Evolutionary conservation across 2,113 vertebrate species (phyloP).

Genomic region (Phylloscopus trochilus): DNA sequence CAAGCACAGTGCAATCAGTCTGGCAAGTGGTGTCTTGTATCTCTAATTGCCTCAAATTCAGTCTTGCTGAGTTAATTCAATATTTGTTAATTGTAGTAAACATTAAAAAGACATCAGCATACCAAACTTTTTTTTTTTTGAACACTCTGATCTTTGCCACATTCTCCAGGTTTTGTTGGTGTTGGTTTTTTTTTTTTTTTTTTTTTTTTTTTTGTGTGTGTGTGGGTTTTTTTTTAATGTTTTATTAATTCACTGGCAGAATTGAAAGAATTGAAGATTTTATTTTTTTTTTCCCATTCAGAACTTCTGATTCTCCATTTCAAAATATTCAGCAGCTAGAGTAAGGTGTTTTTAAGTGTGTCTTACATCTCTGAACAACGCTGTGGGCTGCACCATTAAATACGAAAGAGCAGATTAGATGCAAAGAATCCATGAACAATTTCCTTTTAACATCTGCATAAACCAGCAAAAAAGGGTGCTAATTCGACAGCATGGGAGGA

Average conservation of each 20-base stretch:
- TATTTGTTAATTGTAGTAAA: conserved; percentile 28
- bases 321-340: neutral
- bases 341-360: neutral
- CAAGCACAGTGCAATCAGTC: neutral
- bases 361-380: neutral
- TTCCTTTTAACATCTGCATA: neutral
- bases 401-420: neutral
- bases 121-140: neutral
- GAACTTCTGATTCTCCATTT: neutral
- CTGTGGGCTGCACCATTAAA: neutral
- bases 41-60: neutral
- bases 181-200: too few relatives aligned
- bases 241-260: neutral
- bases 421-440: neutral
- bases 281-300: neutral
- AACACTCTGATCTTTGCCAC: neutral
- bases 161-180: neutral
- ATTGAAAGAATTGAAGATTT: neutral
- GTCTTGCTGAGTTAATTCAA: neutral
- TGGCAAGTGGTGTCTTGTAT: neutral
- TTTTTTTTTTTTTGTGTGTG: too few relatives aligned
- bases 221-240: neutral
- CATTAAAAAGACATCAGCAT: neutral
- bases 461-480: neutral
- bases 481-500: neutral